Conservation (phyloP, 2,113 vertebrate genomes). For the Pterocles burchelli region DNA sequence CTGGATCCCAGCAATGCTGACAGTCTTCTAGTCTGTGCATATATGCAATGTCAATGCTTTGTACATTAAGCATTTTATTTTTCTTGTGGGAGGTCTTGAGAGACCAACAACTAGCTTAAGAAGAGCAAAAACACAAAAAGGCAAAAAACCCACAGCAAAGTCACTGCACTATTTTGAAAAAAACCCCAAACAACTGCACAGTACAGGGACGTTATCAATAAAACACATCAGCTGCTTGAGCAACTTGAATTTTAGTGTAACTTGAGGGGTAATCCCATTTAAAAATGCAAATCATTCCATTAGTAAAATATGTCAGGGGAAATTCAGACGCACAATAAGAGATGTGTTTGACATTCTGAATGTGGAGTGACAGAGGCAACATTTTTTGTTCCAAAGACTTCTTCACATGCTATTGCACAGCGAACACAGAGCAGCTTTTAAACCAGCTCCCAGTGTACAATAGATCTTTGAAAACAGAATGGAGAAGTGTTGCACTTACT, state of each 20-base stretch:
- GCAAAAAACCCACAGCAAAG: background rate
- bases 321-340: background rate
- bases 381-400: background rate
- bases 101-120: background rate
- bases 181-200: no score
- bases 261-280: background rate
- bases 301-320: background rate
- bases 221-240: background rate
- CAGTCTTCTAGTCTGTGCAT: background rate
- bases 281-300: constrained; percentile 11
- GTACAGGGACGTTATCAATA: background rate
- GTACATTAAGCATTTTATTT: background rate
- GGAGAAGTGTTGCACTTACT: constrained; percentile 74
- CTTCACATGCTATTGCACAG: background rate
- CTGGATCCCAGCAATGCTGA: background rate
- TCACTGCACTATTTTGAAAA: background rate
- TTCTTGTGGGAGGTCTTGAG: background rate
- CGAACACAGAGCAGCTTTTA: background rate
- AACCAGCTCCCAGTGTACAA: background rate
- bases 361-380: background rate
- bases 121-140: background rate
- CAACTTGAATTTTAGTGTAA: background rate
- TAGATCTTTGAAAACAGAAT: background rate
- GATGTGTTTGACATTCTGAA: background rate
- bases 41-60: background rate